A percentile compares a stretch with the other conserved stretches of the same genome.
Evolutionary conservation across 1,140 invertebrate genomes (phyloP).

Genomic region (Danaus melanippus): DNA sequence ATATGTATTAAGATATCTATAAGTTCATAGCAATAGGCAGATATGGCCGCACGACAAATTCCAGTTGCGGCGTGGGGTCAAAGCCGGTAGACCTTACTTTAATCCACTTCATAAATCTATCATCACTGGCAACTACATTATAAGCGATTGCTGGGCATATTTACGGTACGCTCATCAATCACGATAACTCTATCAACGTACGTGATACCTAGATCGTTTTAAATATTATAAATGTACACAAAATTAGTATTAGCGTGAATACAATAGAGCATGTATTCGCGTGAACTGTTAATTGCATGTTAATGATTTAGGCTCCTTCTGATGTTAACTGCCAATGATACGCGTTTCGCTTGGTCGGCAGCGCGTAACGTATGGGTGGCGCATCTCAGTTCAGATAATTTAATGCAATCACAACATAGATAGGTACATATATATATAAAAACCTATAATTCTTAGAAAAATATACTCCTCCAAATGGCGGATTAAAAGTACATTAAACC

Average conservation of each 20-base stretch:
- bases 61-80: conserved; percentile 18
- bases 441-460: too few species aligned
- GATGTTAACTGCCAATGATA: conserved; percentile 30
- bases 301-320: conserved; percentile 5
- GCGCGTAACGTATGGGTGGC: conserved; percentile 32
- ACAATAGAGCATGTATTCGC: conserved; percentile 16
- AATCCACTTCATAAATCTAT: conserved; percentile 24
- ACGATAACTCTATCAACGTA: conserved; percentile 25
- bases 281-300: conserved; percentile 2
- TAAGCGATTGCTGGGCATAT: conserved; percentile 24
- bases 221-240: conserved; percentile 2
- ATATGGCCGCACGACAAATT: conserved; percentile 9
- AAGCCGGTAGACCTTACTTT: conserved; percentile 11
- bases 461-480: too few species aligned
- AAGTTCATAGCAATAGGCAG: too few species aligned
- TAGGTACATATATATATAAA: too few species aligned
- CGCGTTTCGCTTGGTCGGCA: conserved; percentile 33
- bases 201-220: conserved; percentile 13
- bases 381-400: conserved; percentile 15
- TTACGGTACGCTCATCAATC: conserved; percentile 32
- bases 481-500: too few species aligned
- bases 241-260: conserved; percentile 9
- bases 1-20: too few species aligned
- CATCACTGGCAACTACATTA: conserved; percentile 18
- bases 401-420: neutral